Evolutionary conservation across 2,888 invertebrate genomes (phyloP).

Genomic region (Agrochola lychnidis): DNA sequence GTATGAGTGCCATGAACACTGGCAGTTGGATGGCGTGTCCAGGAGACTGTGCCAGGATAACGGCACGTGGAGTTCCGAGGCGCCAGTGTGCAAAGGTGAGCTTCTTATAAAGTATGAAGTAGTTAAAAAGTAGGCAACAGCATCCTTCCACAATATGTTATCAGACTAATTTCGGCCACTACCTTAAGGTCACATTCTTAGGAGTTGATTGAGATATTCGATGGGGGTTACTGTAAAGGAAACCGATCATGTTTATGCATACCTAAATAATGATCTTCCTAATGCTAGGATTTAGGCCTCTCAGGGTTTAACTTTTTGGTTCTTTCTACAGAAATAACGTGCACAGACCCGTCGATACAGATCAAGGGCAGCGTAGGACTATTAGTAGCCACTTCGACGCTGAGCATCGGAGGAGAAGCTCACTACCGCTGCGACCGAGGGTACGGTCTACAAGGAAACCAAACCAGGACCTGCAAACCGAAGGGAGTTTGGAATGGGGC

Average conservation of each 20-base stretch:
- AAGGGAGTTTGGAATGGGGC: constrained; percentile 96
- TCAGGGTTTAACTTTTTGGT: not conserved
- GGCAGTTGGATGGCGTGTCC: constrained; percentile 95
- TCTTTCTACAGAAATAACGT: constrained; percentile 92
- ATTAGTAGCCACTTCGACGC: constrained; percentile 91
- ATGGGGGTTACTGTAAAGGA: not conserved
- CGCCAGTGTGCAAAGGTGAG: constrained; percentile 95
- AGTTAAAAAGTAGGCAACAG: not conserved
- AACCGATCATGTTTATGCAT: not conserved
- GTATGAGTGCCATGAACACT: constrained; percentile 96
- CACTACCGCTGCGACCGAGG: constrained; percentile 96
- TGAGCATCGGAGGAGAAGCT: constrained; percentile 94
- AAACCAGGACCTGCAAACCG: constrained; percentile 93
- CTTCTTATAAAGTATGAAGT: not conserved
- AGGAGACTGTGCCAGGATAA: constrained; percentile 96
- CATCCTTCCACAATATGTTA: not conserved
- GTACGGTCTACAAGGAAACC: constrained; percentile 94
- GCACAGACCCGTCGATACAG: constrained; percentile 92
- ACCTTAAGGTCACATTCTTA: not conserved
- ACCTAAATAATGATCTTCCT: not conserved
- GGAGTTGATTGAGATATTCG: not conserved
- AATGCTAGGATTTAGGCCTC: not conserved
- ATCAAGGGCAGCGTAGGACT: constrained; percentile 89
- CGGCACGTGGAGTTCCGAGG: constrained; percentile 97
- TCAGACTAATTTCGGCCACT: not conserved